These are phyloP conservation scores for Brachyptera risi DNA, from an alignment of 2,888 invertebrate genomes.

Conservation along the genomic window DNA sequence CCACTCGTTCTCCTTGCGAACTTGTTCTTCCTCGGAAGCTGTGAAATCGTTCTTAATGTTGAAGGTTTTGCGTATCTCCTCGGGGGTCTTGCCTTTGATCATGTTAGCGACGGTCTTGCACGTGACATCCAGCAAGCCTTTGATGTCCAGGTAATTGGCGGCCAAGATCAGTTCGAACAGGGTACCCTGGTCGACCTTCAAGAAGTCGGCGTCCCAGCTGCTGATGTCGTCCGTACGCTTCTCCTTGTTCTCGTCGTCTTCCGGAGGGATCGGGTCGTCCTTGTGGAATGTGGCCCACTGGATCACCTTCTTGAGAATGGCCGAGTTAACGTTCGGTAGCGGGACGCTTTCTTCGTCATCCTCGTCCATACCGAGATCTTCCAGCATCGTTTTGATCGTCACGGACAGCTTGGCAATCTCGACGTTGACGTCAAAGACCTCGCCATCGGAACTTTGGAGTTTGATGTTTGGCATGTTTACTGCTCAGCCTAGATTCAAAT, in stretches of 20 bases:
- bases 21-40: constrained; percentile 95
- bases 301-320: constrained; percentile 90
- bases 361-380: constrained; percentile 87
- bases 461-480: constrained; percentile 88
- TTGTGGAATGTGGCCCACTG: constrained; percentile 93
- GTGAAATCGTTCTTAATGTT: constrained; percentile 97
- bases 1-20: constrained; percentile 95
- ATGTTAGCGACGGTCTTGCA: constrained; percentile 98
- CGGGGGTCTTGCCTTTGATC: constrained; percentile 98
- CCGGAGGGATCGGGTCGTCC: constrained; percentile 92
- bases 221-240: constrained; percentile 99
- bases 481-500: neutral
- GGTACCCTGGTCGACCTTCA: constrained; percentile 97
- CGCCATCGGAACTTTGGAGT: constrained; percentile 91
- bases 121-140: constrained; percentile 92
- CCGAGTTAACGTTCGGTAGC: constrained; percentile 94
- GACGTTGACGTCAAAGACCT: constrained; percentile 92
- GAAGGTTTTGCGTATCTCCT: constrained; percentile 94
- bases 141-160: constrained; percentile 95
- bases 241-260: constrained; percentile 96
- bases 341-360: constrained; percentile 95
- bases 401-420: constrained; percentile 97
- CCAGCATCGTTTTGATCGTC: constrained; percentile 97
- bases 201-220: constrained; percentile 98
- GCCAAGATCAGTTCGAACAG: constrained; percentile 94